These are phyloP conservation scores for Lutjanus erythropterus DNA, from an alignment of 2,113 vertebrate species.

Conservation along the genomic window DNA sequence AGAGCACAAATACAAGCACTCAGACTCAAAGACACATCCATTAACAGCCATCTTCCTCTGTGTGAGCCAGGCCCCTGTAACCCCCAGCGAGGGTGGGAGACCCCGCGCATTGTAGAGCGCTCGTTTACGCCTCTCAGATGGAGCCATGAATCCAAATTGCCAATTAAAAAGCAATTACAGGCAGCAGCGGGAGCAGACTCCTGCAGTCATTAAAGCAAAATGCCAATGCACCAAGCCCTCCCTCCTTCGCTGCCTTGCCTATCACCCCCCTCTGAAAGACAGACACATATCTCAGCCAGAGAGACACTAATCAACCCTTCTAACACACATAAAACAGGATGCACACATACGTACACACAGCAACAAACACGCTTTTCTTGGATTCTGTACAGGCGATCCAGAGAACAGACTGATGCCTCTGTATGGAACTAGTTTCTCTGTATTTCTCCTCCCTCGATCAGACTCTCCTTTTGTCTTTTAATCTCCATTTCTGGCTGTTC, in stretches of 20 bases:
- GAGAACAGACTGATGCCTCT: slow-evolving; percentile 25
- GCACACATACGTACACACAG: slow-evolving; percentile 37
- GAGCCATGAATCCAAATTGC: slow-evolving; percentile 85
- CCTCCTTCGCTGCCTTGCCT: slow-evolving; percentile 59
- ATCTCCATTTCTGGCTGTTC: background rate
- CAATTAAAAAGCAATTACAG: slow-evolving; percentile 89
- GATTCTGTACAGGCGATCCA: slow-evolving; percentile 23
- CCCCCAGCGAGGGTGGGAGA: slow-evolving; percentile 73
- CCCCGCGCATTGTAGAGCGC: slow-evolving; percentile 74
- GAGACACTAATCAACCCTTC: slow-evolving; percentile 63
- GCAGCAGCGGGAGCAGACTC: slow-evolving; percentile 82
- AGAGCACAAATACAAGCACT: slow-evolving; percentile 63
- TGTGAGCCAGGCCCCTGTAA: slow-evolving; percentile 68
- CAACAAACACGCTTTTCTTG: slow-evolving; percentile 46
- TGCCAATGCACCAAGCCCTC: slow-evolving; percentile 75
- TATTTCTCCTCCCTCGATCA: background rate
- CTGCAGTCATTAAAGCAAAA: slow-evolving; percentile 84
- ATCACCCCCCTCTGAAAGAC: slow-evolving; percentile 60
- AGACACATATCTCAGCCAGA: slow-evolving; percentile 61
- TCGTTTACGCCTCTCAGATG: slow-evolving; percentile 84
- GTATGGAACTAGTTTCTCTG: background rate
- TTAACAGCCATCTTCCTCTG: slow-evolving; percentile 73
- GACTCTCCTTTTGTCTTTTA: background rate
- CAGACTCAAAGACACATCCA: slow-evolving; percentile 71
- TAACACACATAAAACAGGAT: slow-evolving; percentile 43